phyloP scores from a whole-genome alignment of 2,113 vertebrate species.

The Salvelinus alpinus region DNA sequence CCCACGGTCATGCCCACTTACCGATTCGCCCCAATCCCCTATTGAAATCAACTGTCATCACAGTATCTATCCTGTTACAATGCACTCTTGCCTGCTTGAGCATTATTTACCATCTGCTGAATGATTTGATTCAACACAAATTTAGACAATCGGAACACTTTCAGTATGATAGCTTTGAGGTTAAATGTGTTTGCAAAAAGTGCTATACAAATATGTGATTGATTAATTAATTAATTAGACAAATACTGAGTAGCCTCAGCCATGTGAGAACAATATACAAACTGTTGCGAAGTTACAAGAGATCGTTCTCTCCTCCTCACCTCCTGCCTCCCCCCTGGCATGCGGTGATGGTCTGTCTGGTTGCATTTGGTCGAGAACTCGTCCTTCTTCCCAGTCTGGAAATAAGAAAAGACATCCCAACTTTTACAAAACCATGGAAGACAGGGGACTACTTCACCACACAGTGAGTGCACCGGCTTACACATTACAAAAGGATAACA shows the following conservation, averaged over 20 bases:
- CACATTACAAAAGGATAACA: no score
- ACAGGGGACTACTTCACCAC: no score
- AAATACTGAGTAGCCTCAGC: no score
- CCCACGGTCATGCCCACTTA: neutral
- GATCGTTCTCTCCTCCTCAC: slow-evolving; percentile 62
- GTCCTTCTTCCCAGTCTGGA: slow-evolving; percentile 90
- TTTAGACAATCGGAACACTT: no score
- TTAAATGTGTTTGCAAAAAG: no score
- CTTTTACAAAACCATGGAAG: neutral
- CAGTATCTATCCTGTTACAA: neutral
- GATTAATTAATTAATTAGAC: no score
- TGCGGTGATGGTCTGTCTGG: slow-evolving; percentile 96
- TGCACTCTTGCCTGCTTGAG: neutral
- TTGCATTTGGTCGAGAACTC: slow-evolving; percentile 98
- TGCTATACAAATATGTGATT: slow-evolving; percentile 5
- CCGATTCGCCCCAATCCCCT: no score
- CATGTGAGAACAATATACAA: neutral
- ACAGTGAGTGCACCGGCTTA: no score
- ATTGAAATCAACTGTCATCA: neutral
- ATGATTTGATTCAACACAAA: no score
- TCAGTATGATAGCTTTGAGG: no score
- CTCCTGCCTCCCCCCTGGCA: slow-evolving; percentile 97
- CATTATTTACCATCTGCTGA: neutral
- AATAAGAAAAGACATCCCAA: slow-evolving; percentile 20
- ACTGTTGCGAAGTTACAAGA: neutral